Evolutionary conservation across 2,888 invertebrate species (phyloP), one percentile per base, ranked within the genome.

Genomic region (Pollenia amentaria): DNA sequence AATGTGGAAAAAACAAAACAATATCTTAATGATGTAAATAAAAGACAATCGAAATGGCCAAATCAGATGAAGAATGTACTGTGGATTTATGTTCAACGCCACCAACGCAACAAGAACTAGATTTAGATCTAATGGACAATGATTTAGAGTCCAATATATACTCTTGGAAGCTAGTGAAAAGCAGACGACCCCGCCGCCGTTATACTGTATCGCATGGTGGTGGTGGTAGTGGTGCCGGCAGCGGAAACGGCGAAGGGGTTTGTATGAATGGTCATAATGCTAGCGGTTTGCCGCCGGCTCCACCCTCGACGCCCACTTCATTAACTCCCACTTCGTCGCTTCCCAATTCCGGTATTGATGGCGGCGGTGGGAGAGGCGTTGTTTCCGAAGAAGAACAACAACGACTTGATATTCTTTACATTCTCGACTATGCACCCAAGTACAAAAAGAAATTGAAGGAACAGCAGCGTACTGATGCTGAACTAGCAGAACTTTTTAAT

Each of bases 221-320:
- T 8, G 67, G 84, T 11, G 85, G 85, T 1, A 46, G 64, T 18
- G 90, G 91, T 46, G 1, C 29, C 29, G 77, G 77, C 3, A 48
- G 76, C 21, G 89, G 90, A 44, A 40, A 44, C n/a, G 64, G 46
- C 7, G 65, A 60, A 12, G 60, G 48, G 3, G 21, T 10, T 21
- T 12, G 29, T 44, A 6, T 57, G 7, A 82, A 82, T 76, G 53
- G 60, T 12, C 42, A 79, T 60, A 57, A 60, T 12, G 7, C 44
- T 40, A 90, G 90, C 18, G 91, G 87, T 18, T 69, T 88, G 18
- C 92, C 91, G 62, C 91, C 92, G 69, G 92, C 92, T 87, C 92
- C 92, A 87, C 92, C 92, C 81, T 92, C 92, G 88, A 92, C 92
- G 83, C 92, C 92, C 72, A 92, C 92, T 70, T 90, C 92, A 80